A percentile compares a stretch with the other conserved stretches of the same genome.
Conservation (phyloP, 2,113 vertebrate genomes). For the Syngnathoides biaculeatus region DNA sequence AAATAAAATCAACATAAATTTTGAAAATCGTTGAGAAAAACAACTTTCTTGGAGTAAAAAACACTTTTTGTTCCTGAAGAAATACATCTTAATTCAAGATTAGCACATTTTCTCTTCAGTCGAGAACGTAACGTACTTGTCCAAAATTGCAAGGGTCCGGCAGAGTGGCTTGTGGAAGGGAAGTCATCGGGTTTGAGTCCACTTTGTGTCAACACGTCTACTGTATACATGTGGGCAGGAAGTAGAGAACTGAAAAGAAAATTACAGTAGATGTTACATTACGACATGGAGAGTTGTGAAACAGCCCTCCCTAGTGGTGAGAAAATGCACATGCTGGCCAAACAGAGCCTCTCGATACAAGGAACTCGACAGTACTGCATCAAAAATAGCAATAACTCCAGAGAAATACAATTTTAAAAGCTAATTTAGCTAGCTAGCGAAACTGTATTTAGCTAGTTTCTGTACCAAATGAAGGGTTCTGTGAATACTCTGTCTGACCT, state of each 20-base stretch:
- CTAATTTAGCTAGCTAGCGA: background rate
- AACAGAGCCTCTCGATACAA: background rate
- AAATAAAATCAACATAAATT: background rate
- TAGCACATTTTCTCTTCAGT: too few species aligned
- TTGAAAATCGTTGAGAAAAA: background rate
- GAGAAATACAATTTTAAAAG: too few species aligned
- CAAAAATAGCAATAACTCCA: too few species aligned
- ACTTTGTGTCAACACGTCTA: constrained; percentile 82
- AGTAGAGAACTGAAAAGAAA: constrained; percentile 77
- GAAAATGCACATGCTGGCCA: background rate
- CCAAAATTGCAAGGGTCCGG: constrained; percentile 81
- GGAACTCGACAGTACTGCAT: too few species aligned
- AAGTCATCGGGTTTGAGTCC: constrained; percentile 78
- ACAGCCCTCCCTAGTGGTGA: constrained; percentile 26
- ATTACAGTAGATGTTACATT: background rate
- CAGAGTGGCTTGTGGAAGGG: constrained; percentile 83
- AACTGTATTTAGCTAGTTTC: background rate
- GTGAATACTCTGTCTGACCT: constrained; percentile 72
- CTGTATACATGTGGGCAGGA: constrained; percentile 83
- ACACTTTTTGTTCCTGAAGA: too few species aligned
- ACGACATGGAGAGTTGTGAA: background rate
- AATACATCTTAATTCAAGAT: too few species aligned
- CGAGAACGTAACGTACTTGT: constrained; percentile 78
- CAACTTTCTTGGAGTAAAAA: too few species aligned
- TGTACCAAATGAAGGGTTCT: too few species aligned